These are phyloP conservation scores for Apamea sordens DNA, from an alignment of 2,888 invertebrate species.

Conservation along the genomic window DNA sequence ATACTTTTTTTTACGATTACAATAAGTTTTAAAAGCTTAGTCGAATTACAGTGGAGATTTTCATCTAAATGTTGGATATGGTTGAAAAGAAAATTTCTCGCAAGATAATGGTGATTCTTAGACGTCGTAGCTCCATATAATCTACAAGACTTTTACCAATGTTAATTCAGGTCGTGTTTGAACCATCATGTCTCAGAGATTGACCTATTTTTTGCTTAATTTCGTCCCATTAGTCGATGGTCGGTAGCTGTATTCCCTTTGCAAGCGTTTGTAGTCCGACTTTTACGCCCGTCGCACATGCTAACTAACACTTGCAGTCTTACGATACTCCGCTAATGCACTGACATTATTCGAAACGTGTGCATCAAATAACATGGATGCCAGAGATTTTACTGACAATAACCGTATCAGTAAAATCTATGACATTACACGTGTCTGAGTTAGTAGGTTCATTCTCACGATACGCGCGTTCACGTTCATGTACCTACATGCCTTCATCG, in stretches of 20 bases:
- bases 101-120: background rate
- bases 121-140: too few relatives aligned
- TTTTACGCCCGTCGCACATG: background rate
- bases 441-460: background rate
- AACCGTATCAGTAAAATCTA: too few relatives aligned
- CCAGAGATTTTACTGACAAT: background rate
- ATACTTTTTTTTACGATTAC: conserved; percentile 22
- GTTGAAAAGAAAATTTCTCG: conserved; percentile 4
- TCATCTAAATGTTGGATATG: conserved; percentile 25
- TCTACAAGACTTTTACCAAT: background rate
- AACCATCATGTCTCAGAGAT: background rate
- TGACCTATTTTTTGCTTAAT: background rate
- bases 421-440: background rate
- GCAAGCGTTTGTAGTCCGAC: background rate
- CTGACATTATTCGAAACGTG: background rate
- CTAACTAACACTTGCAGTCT: background rate
- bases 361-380: background rate
- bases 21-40: conserved; percentile 26
- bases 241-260: background rate
- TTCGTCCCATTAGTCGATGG: background rate
- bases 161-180: background rate
- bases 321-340: background rate
- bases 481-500: background rate
- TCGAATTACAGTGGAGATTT: conserved; percentile 14
- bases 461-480: too few relatives aligned